Percentiles rank a stretch among this genome's conserved stretches.
phyloP scores from a whole-genome alignment of 2,888 invertebrate species.

The Mythimna loreyi region DNA sequence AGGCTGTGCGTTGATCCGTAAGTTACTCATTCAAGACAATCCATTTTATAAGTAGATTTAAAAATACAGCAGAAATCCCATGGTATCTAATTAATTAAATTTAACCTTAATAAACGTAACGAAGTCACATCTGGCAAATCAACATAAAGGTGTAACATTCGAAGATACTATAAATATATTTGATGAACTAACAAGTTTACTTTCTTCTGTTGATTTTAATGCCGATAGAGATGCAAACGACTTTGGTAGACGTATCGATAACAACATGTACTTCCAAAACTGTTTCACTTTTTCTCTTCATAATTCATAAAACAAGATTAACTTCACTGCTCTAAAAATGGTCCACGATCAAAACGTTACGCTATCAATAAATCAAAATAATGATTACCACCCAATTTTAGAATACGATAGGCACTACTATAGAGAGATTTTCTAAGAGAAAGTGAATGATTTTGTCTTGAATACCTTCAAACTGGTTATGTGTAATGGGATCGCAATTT shows the following conservation, averaged over 20 bases:
- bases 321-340: constrained; percentile 53
- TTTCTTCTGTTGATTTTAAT: constrained; percentile 28
- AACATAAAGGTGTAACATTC: constrained; percentile 11
- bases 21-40: too few species aligned
- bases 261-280: constrained; percentile 8
- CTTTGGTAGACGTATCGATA: neutral
- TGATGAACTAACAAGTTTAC: constrained; percentile 17
- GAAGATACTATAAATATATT: neutral
- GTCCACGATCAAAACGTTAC: constrained; percentile 59
- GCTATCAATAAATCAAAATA: constrained; percentile 82
- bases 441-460: constrained; percentile 87
- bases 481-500: constrained; percentile 76
- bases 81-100: neutral
- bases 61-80: neutral
- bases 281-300: constrained; percentile 40
- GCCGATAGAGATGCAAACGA: neutral
- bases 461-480: constrained; percentile 84
- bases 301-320: constrained; percentile 48
- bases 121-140: neutral
- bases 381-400: constrained; percentile 78
- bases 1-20: too few species aligned
- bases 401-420: constrained; percentile 69
- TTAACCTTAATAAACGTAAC: neutral
- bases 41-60: too few species aligned
- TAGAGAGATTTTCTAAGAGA: constrained; percentile 83